Conservation (phyloP, 1,140 invertebrate genomes). For the Arion vulgaris region DNA sequence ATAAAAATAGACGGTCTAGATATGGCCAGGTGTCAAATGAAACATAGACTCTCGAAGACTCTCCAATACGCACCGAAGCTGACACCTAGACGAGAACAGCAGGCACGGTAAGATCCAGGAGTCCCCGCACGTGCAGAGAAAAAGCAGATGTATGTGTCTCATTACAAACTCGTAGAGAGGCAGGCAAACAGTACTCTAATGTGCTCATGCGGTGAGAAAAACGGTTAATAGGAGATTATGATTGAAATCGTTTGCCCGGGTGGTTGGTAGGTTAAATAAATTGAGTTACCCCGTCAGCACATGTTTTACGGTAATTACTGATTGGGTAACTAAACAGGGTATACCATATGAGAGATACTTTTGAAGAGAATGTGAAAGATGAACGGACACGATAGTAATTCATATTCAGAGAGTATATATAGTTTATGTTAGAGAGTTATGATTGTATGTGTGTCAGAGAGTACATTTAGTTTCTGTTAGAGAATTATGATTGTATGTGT, state of each 20-base stretch:
- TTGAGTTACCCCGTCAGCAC: background rate
- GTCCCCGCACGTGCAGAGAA: background rate
- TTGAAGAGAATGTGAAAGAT: background rate
- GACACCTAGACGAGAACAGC: background rate
- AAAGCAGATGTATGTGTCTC: background rate
- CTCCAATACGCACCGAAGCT: background rate
- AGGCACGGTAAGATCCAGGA: background rate
- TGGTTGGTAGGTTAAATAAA: background rate
- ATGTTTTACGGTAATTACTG: background rate
- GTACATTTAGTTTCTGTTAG: too few relatives aligned
- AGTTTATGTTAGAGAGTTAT: too few relatives aligned
- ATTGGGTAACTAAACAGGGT: background rate
- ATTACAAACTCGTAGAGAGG: background rate
- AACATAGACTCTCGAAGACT: background rate
- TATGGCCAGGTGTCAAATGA: background rate
- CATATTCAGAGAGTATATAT: too few relatives aligned
- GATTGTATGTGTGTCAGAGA: too few relatives aligned
- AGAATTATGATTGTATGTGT: too few relatives aligned
- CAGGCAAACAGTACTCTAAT: background rate
- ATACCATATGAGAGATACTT: background rate
- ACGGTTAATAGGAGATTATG: conserved; percentile 2
- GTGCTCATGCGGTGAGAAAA: background rate
- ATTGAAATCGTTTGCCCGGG: background rate
- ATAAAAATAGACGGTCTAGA: background rate
- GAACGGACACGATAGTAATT: too few relatives aligned